A percentile compares a stretch with the other conserved stretches of the same genome.
These are phyloP conservation scores for Illadopsis cleaveri DNA, from an alignment of 2,113 vertebrate genomes.

Conservation along the genomic window DNA sequence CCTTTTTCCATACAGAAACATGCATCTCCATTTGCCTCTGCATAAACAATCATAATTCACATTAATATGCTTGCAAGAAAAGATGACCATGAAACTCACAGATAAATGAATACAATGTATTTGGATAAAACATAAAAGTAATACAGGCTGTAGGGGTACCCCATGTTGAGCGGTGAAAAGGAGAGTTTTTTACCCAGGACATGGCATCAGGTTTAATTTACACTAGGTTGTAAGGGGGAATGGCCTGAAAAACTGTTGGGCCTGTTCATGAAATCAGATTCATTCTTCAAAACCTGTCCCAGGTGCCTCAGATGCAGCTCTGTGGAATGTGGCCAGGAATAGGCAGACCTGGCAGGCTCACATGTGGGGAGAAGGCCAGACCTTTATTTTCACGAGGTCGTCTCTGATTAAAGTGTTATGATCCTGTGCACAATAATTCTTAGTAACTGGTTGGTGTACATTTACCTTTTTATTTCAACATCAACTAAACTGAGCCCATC, in stretches of 20 bases:
- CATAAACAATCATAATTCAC: neutral
- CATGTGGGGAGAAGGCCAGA: rapidly evolving
- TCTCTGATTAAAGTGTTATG: neutral
- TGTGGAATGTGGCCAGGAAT: rapidly evolving
- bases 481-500: neutral
- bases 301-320: neutral
- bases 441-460: neutral
- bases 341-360: neutral
- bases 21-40: neutral
- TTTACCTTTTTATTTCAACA: neutral
- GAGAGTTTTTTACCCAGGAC: neutral
- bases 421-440: neutral
- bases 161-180: neutral
- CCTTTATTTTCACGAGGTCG: neutral
- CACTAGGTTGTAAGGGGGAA: neutral
- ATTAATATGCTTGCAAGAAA: neutral
- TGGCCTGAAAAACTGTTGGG: neutral
- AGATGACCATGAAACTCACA: neutral
- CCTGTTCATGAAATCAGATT: neutral
- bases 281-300: neutral
- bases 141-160: neutral
- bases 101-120: neutral
- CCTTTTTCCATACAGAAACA: neutral
- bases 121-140: neutral
- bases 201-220: neutral